Percentiles rank a stretch among this genome's conserved stretches.
These are phyloP conservation scores for Ondatra zibethicus DNA, from an alignment of 2,113 vertebrate species.

Conservation along the genomic window DNA sequence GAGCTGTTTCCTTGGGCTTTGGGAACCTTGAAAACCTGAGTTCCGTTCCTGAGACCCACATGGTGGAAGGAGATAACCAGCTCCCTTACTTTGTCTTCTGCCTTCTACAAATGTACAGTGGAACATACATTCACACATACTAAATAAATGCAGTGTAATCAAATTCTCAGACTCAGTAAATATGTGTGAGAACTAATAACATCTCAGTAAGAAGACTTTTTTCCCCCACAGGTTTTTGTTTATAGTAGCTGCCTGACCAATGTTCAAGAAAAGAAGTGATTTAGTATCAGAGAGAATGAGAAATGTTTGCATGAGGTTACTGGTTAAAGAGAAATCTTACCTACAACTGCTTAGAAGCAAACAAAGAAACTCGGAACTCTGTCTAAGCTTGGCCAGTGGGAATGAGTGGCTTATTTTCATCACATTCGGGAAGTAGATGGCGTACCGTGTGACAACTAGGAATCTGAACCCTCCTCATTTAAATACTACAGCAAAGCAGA, in stretches of 20 bases:
- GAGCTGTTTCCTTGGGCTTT: background rate
- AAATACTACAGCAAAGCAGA: constrained; percentile 82
- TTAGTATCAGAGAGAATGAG: background rate
- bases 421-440: constrained; percentile 85
- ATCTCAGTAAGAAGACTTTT: constrained; percentile 54
- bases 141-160: background rate
- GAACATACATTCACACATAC: background rate
- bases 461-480: constrained; percentile 72
- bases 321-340: constrained; percentile 69
- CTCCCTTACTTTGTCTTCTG: background rate
- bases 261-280: constrained; percentile 46
- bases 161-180: background rate
- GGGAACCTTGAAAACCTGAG: background rate
- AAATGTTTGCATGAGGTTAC: constrained; percentile 77
- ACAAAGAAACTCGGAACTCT: background rate
- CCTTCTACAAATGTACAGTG: background rate
- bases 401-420: constrained; percentile 79
- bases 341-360: constrained; percentile 72
- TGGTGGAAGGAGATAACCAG: background rate
- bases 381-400: constrained; percentile 68
- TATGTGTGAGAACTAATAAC: background rate
- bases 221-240: constrained; percentile 6
- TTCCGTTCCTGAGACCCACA: background rate
- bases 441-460: constrained; percentile 72
- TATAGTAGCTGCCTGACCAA: constrained; percentile 13